Evolutionary conservation across 2,797 vertebrate genomes (phyloP), one percentile per base, ranked within the genome.

Genomic region (Chelidonichthys spinosus): DNA sequence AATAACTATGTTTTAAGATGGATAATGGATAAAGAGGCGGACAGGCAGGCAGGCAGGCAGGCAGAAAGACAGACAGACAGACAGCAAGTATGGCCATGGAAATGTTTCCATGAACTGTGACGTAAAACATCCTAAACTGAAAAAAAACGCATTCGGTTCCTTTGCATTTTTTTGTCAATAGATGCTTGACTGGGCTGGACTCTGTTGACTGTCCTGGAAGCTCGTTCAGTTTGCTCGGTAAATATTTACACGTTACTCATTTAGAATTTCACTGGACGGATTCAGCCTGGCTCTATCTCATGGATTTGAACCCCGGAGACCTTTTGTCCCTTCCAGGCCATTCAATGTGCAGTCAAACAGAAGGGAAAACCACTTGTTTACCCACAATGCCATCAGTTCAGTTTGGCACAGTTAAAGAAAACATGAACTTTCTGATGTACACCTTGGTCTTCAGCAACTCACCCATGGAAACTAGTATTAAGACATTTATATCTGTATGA

Each of bases 231-330:
- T 36, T 40, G 39, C 72, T 81, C 37, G 10, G 85, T 90, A 92
- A 93, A 93, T 92, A 91, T 93, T 91, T 91, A 85, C 84, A 72
- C 3, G 61, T 83, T 74, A 74, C 69, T 64, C 43, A 74, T 84
- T 85, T 76, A 81, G 78, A 55, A 53, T 82, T 83, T 76, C 36
- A 25, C 33, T 42, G 82, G 71, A 83, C 46, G 36, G 56, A 72
- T 74, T 33, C 60, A 59, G 43, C 43, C 53, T 6, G 59, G 64
- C 54, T 64, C 58, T 15, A n/a, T 74, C 78, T 65, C 62, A 40
- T 78, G 70, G 47, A 72, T 68, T 68, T 83, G 71, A 86, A 82
- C 85, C 74, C 63, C 1, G 40, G 7, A 50, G 83, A 87, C 86
- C 78, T 79, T 89, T 84, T 87, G 85, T 87, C 76, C 86, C 37